Percentiles rank a stretch among this genome's conserved stretches.
Evolutionary conservation across 2,888 invertebrate genomes (phyloP).

Genomic region (Catocala nupta): DNA sequence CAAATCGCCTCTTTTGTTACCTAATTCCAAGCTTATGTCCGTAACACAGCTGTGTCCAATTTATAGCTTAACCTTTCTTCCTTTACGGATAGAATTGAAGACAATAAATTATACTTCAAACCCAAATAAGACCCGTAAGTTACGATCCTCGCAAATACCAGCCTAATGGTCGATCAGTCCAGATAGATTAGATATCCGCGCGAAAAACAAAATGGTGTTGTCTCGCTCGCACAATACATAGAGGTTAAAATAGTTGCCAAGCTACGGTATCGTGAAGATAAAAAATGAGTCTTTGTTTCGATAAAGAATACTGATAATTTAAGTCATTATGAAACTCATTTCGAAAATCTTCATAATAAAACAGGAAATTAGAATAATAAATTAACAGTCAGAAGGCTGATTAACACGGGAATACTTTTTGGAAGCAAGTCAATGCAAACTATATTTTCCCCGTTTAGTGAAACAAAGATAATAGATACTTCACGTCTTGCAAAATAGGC

Average conservation of each 20-base stretch:
- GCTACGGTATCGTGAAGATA: not conserved
- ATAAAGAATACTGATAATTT: no score
- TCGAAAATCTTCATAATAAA: no score
- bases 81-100: constrained; percentile 82
- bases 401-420: no score
- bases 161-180: constrained; percentile 77
- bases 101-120: constrained; percentile 87
- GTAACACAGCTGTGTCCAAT: constrained; percentile 82
- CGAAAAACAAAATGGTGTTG: constrained; percentile 40
- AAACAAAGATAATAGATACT: no score
- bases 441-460: no score
- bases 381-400: no score
- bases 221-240: not conserved
- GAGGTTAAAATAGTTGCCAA: not conserved
- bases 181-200: constrained; percentile 74
- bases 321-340: no score
- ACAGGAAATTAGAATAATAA: no score
- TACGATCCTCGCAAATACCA: constrained; percentile 75
- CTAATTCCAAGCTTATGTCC: constrained; percentile 82
- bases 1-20: constrained; percentile 81
- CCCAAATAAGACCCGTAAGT: constrained; percentile 84
- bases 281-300: no score
- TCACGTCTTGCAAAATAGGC: no score
- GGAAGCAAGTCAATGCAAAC: no score
- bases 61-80: constrained; percentile 85